Base-by-base conservation (phyloP, 2,797 vertebrate genomes). In the Acanthornis magna region DNA sequence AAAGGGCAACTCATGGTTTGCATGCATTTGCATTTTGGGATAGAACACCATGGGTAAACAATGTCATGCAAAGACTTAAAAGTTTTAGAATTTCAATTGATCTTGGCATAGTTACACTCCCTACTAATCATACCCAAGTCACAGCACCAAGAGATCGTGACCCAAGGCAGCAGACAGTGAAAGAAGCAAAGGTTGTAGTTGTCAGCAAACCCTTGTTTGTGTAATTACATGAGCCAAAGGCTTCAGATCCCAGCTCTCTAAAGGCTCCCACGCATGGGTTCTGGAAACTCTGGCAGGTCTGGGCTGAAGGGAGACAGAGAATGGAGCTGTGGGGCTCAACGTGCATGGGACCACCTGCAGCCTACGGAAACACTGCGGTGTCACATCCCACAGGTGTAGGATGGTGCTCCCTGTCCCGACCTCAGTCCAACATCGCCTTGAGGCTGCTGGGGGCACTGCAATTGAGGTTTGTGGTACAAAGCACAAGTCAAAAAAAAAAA, bases 331-430 rank as follows among this genome's bases (percentile, higher is more conserved):
- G 19, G 4, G 5, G 42, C 43, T 66, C 25, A 47, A 42, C 0
- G 3, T 12, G 29, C 38, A 8, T 7, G 2, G 38, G 6, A n/a
- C 7, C 51, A 38, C 26, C 66, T 36, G 55, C 63, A 62, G 67
- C 36, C 22, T 17, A 45, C 3, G 7, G 10, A 55, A 63, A 68
- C 29, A 13, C 22, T 0, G 2, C 13, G 6, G 7, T 1, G 0
- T 23, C 58, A 29, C 50, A 47, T 13, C 42, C 32, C 3, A 2
- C 27, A 10, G 61, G 30, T 3, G 30, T 38, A 50, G 73, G 48
- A 38, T 0, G 0, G 5, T 7, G 45, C 45, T 74, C 61, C 42
- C 61, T 17, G 27, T 25, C 4, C 30, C 12, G 1, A 12, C 23
- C 70, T 72, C 79, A 7, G 21, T 1, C 13, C 23, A 29, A 42